Percentiles rank a stretch among this genome's conserved stretches.
Evolutionary conservation across 1,140 invertebrate genomes (phyloP).

Genomic region (Cydia pomonella): DNA sequence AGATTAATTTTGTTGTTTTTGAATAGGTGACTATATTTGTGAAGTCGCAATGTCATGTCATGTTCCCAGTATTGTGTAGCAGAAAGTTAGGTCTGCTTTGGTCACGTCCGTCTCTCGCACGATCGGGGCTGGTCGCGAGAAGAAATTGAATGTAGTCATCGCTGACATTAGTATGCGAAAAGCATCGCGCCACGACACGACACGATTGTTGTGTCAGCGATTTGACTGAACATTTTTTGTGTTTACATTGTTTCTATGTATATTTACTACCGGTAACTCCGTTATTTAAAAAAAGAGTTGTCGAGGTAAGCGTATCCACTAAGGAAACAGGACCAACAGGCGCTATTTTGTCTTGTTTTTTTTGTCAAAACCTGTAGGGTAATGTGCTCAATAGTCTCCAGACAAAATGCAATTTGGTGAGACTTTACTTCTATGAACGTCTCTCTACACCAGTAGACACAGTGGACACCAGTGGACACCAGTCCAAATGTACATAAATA

Average conservation of each 20-base stretch:
- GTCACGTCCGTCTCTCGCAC: conserved; percentile 27
- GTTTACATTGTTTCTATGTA: not conserved
- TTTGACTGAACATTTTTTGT: conserved; percentile 5
- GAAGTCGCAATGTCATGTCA: conserved; percentile 56
- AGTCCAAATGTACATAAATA: not conserved
- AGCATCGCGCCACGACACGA: conserved; percentile 9
- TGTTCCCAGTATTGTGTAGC: conserved; percentile 33
- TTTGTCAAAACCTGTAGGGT: too few relatives aligned
- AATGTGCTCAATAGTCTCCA: too few relatives aligned
- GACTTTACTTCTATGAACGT: too few relatives aligned
- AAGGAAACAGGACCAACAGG: too few relatives aligned
- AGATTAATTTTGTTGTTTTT: too few relatives aligned
- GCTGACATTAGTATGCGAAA: conserved; percentile 29
- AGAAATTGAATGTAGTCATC: conserved; percentile 34
- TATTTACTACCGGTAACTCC: not conserved
- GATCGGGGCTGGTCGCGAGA: conserved; percentile 20
- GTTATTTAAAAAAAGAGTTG: not conserved
- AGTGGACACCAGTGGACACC: too few relatives aligned
- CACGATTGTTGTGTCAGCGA: conserved; percentile 14
- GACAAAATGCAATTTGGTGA: too few relatives aligned
- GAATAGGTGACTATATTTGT: too few relatives aligned
- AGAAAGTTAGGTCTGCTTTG: conserved; percentile 1
- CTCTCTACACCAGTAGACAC: too few relatives aligned
- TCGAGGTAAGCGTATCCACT: too few relatives aligned
- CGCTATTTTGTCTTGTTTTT: too few relatives aligned